Conservation (phyloP, 1,140 invertebrate genomes). For the Ceratosolen fusciceps region DNA sequence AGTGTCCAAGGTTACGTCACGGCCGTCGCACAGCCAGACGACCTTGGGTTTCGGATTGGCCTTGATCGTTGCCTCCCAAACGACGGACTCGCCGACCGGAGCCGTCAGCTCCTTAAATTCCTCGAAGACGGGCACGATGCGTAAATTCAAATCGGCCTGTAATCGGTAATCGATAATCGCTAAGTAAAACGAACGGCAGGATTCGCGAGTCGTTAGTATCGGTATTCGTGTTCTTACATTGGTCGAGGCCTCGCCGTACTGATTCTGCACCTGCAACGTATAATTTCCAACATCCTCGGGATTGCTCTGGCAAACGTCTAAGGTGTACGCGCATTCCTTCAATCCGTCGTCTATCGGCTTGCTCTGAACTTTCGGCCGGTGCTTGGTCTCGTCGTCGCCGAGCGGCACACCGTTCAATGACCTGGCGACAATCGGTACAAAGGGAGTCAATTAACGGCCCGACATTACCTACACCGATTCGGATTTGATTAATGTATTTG, state of each 20-base stretch:
- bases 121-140: slow-evolving; percentile 82
- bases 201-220: background rate
- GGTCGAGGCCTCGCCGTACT: slow-evolving; percentile 80
- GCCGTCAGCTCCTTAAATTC: slow-evolving; percentile 80
- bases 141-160: slow-evolving; percentile 80
- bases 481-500: too few species aligned
- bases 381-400: slow-evolving; percentile 66
- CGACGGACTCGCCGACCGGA: slow-evolving; percentile 79
- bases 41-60: slow-evolving; percentile 86
- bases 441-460: too few species aligned
- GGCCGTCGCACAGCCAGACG: slow-evolving; percentile 80
- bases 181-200: too few species aligned
- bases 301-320: slow-evolving; percentile 79
- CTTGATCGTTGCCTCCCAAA: slow-evolving; percentile 80
- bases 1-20: slow-evolving; percentile 74
- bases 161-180: slow-evolving; percentile 32
- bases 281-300: slow-evolving; percentile 86
- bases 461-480: too few species aligned
- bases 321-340: slow-evolving; percentile 80
- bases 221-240: slow-evolving; percentile 65
- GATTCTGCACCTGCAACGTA: slow-evolving; percentile 83
- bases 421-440: slow-evolving; percentile 57
- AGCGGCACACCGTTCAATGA: slow-evolving; percentile 70
- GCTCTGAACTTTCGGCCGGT: slow-evolving; percentile 71
- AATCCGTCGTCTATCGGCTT: slow-evolving; percentile 81